Evolutionary conservation across 2,113 vertebrate genomes (phyloP), one percentile per base, ranked within the genome.

Genomic region (Chamaetylas fuelleborni): DNA sequence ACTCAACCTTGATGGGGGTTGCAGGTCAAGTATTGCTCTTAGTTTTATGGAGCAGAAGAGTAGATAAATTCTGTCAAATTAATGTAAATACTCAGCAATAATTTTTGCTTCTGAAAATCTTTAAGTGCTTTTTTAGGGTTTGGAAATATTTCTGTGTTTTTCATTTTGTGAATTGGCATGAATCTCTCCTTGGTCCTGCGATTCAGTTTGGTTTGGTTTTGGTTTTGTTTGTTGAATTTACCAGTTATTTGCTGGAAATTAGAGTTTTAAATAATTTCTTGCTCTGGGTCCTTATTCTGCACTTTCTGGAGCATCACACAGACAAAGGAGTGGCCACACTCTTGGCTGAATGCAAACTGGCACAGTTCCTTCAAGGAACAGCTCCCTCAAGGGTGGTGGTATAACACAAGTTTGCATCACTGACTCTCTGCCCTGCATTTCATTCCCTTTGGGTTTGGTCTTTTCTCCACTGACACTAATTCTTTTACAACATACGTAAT

Each of bases 1-100:
- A 62, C 51, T 90, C 95, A 86, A n/a, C 60, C 42, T 66, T 0
- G 0, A 90, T 86, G 76, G 60, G 71, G 85, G 69, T 22, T 94
- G 93, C 88, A 96, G 95, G 93, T 94, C 94, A 97, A 97, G 72
- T 96, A 74, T 81, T 92, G 92, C 86, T 79, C 88, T 96, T 83
- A 76, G 48, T 92, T 97, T 95, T 93, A 93, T 95, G 95, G 80
- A 96, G 92, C 92, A 95, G 94, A 74, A 88, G 88, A 94, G 95
- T 92, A 90, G 90, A 96, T 96, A 96, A 95, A 96, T 96, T 93
- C 60, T 81, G 77, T 86, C 86, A 84, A 97, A 93, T 81, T 64
- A 86, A 95, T 92, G 80, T 67, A 95, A 96, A 96, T 78, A 80
- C 11, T 90, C 14, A 48, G 51, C 88, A 83, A 81, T 96, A 86